These are phyloP conservation scores for Brenthis hecate DNA, from an alignment of 2,888 invertebrate species.

Conservation along the genomic window DNA sequence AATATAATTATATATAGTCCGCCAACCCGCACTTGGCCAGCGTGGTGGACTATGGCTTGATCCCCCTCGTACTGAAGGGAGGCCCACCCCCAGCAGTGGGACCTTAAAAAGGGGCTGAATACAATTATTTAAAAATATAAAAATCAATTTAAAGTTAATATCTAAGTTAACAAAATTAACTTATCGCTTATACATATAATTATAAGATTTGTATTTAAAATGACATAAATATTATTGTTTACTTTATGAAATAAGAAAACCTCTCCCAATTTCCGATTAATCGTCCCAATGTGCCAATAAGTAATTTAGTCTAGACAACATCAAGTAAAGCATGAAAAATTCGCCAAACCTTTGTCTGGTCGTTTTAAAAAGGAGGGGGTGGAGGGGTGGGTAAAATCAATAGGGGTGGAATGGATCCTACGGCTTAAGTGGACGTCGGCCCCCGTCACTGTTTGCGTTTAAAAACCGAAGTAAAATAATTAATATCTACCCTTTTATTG, in stretches of 20 bases:
- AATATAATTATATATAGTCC: too few species aligned
- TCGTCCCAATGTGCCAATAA: slow-evolving; percentile 36
- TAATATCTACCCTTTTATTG: slow-evolving; percentile 34
- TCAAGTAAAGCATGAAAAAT: slow-evolving; percentile 45
- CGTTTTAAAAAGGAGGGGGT: slow-evolving; percentile 60
- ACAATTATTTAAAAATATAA: too few species aligned
- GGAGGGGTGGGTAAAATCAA: slow-evolving; percentile 65
- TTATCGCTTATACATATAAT: too few species aligned
- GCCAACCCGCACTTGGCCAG: too few species aligned
- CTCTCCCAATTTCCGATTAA: slow-evolving; percentile 12
- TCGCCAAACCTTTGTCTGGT: slow-evolving; percentile 64
- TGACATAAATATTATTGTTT: not conserved
- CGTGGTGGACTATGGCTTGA: too few species aligned
- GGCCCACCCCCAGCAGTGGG: too few species aligned
- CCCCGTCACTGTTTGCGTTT: slow-evolving; percentile 43
- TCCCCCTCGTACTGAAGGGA: too few species aligned
- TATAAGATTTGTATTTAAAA: too few species aligned
- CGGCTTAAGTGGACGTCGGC: slow-evolving; percentile 50
- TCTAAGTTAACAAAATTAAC: too few species aligned
- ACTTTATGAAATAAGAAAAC: not conserved
- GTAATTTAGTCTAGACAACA: slow-evolving; percentile 43
- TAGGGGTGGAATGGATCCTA: slow-evolving; percentile 56
- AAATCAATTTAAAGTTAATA: too few species aligned
- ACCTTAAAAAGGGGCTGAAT: too few species aligned
- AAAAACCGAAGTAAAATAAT: slow-evolving; percentile 39